A percentile compares a stretch with the other conserved stretches of the same genome.
phyloP scores from a whole-genome alignment of 1,140 invertebrate species.

The Trachymyrmex cornetzi region DNA sequence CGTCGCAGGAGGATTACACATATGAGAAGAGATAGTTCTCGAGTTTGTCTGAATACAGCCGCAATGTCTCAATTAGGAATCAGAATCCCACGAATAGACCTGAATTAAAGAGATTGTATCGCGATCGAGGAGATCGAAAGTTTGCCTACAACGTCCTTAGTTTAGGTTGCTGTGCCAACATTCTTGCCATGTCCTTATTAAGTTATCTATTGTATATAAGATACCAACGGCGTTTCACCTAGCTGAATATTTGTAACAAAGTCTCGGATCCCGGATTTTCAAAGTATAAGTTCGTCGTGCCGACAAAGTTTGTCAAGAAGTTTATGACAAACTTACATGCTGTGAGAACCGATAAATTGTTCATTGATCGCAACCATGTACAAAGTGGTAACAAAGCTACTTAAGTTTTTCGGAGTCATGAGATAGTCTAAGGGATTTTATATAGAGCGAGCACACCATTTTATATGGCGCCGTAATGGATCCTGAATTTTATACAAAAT shows the following conservation, averaged over 20 bases:
- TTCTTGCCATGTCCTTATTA: neutral
- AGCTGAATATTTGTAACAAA: slow-evolving; percentile 31
- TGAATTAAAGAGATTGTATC: slow-evolving; percentile 30
- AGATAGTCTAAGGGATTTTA: neutral
- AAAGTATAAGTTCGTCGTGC: neutral
- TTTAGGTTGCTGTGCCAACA: neutral
- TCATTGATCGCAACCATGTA: neutral
- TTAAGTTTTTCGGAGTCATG: slow-evolving; percentile 25
- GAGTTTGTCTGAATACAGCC: neutral
- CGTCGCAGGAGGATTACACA: neutral
- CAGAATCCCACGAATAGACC: slow-evolving; percentile 6
- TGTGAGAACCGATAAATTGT: neutral
- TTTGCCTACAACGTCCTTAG: neutral
- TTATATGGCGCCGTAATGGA: neutral
- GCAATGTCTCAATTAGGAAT: slow-evolving; percentile 32
- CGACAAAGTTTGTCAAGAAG: no score
- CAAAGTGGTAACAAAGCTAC: slow-evolving; percentile 22
- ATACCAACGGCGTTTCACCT: neutral
- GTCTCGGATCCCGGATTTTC: neutral
- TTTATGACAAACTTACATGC: neutral
- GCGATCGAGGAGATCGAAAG: neutral
- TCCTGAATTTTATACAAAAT: slow-evolving; percentile 11
- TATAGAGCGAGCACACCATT: neutral
- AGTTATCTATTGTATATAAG: neutral
- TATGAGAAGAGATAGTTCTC: neutral